Base-by-base conservation (phyloP, 2,888 invertebrate species). In the Zygaena filipendulae region DNA sequence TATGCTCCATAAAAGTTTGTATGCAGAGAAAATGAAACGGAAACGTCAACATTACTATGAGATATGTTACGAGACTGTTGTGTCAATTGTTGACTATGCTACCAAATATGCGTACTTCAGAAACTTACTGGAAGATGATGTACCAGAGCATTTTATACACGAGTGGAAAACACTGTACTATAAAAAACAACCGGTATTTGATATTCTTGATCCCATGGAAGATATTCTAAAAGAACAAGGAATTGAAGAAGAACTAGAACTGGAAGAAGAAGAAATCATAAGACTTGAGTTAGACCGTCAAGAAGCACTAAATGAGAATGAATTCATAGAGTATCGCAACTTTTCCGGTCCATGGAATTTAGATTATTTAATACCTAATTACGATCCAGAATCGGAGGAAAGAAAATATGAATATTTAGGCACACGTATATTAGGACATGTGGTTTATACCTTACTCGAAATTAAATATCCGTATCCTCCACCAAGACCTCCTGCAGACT, bases 151-250 rank as follows among this genome's bases (percentile, higher is more conserved):
- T 34, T 67, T 81, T 34, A 70, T 80, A 46, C 68, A 74, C 25
- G 79, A 84, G 43, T 85, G 85, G 83, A 83, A 81, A 47, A 59
- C 58, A 11, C 55, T 85, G 23, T 87, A 84, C 47, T 59, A 74
- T 23, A 81, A 74, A 40, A 64, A 69, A 19, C 75, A 84, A 43
- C 74, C 84, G 3, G 77, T 86, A 32, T 79, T 83, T 44, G 81
- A 82, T 39, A 50, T 71, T 27, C 36, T 80, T 3, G 56, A 68
- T 13, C 70, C 81, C 9, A 54, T 69, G 25, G 75, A 81, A 47
- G 50, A 59, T 21, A 38, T 70, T 32, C 42, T 75, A 16, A 62
- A 60, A 43, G 64, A 68, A 18, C 40, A 39, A 3, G 52, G 45
- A 2, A 19, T 44, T 7, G 69, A 69, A 39, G 53, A 64, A 36